A percentile compares a stretch with the other conserved stretches of the same genome.
phyloP scores from a whole-genome alignment of 2,888 invertebrate species.

The Nomada ferruginata region DNA sequence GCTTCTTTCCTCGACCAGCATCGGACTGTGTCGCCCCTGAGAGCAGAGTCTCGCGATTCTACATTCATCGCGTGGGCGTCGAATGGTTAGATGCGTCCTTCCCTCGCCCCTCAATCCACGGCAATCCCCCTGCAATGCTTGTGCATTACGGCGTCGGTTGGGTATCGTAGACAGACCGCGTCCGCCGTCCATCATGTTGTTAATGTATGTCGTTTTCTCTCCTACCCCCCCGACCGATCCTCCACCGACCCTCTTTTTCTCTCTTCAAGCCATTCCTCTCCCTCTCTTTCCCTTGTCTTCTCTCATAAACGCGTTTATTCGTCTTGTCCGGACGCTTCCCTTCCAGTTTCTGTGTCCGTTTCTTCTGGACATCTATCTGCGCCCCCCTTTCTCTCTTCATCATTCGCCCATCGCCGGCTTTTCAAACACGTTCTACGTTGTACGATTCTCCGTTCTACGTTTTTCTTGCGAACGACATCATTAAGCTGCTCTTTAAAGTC shows the following conservation, averaged over 20 bases:
- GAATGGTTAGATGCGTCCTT: constrained; percentile 58
- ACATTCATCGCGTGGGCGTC: constrained; percentile 66
- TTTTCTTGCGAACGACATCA: constrained; percentile 27
- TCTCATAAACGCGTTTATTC: constrained; percentile 55
- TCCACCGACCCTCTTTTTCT: constrained; percentile 25
- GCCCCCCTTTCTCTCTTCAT: neutral
- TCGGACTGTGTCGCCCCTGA: constrained; percentile 39
- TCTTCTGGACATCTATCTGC: constrained; percentile 6
- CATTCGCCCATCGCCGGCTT: neutral
- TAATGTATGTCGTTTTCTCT: constrained; percentile 77
- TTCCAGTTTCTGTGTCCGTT: constrained; percentile 24
- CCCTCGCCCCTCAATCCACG: constrained; percentile 27
- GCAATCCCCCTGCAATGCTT: constrained; percentile 51
- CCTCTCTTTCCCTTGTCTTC: constrained; percentile 28
- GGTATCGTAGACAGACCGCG: constrained; percentile 74
- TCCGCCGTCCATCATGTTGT: constrained; percentile 77
- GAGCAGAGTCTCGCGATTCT: constrained; percentile 52
- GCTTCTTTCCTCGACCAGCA: constrained; percentile 11
- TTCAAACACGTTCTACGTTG: constrained; percentile 6
- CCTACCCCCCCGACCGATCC: constrained; percentile 33
- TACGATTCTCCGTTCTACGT: constrained; percentile 16
- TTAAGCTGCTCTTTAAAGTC: constrained; percentile 19
- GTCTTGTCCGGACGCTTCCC: constrained; percentile 45
- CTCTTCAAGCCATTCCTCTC: neutral
- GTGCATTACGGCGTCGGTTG: constrained; percentile 68